Percentiles rank a stretch among this genome's conserved stretches.
Conservation (phyloP, 2,113 vertebrate genomes). For the Tilapia sparmanii region DNA sequence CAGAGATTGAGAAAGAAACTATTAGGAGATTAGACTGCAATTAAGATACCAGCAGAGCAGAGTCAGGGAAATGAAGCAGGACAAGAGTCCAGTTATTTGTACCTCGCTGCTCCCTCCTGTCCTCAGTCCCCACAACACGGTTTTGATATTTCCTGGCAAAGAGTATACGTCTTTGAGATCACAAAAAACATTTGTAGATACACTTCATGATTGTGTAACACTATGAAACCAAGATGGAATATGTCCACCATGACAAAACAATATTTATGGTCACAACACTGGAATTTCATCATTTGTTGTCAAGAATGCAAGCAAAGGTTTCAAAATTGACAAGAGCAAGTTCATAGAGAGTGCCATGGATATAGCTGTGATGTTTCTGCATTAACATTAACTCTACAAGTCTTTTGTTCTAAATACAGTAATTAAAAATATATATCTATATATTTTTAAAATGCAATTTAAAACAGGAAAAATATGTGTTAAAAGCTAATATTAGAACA, state of each 20-base stretch:
- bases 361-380: not conserved
- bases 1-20: not conserved
- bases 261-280: not conserved
- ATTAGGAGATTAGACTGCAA: not conserved
- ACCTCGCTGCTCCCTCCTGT: accelerated
- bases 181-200: not conserved
- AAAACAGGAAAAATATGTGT: not conserved
- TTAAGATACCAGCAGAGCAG: accelerated
- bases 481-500: not conserved
- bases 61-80: not conserved
- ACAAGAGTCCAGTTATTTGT: not conserved
- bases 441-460: not conserved
- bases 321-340: not conserved
- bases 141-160: not conserved
- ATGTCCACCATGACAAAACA: not conserved
- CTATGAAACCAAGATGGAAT: not conserved
- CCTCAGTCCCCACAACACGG: accelerated
- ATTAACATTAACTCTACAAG: not conserved
- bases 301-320: not conserved
- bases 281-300: not conserved
- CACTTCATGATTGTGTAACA: not conserved
- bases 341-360: not conserved
- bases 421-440: accelerated
- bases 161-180: not conserved
- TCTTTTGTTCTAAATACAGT: not conserved